These are phyloP conservation scores for Sarcophaga subvicina DNA, from an alignment of 2,888 invertebrate species.

Conservation along the genomic window DNA sequence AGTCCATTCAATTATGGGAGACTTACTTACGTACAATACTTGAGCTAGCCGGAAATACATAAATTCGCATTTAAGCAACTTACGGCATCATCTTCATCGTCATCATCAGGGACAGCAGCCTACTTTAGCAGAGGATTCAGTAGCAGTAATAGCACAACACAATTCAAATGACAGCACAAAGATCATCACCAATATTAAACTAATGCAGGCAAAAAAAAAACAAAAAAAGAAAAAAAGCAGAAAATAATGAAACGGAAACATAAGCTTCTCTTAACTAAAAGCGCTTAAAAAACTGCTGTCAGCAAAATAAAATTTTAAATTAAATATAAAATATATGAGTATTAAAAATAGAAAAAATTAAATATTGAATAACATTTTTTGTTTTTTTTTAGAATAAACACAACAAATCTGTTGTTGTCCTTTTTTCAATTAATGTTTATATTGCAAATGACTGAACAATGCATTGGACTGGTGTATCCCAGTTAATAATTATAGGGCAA, in stretches of 20 bases:
- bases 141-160: neutral
- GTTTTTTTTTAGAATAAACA: neutral
- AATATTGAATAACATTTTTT: neutral
- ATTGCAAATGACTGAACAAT: conserved; percentile 12
- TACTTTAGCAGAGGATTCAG: neutral
- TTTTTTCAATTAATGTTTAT: conserved; percentile 4
- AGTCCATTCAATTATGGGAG: conserved; percentile 73
- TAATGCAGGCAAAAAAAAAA: neutral
- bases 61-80: conserved; percentile 51
- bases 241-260: conserved; percentile 22
- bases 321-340: conserved; percentile 12
- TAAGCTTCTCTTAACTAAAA: conserved; percentile 54
- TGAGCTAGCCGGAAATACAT: conserved; percentile 25
- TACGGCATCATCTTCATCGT: neutral
- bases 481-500: neutral
- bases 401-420: neutral
- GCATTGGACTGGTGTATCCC: neutral
- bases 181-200: neutral
- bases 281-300: conserved; percentile 44
- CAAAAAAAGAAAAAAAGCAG: neutral
- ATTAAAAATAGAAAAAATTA: conserved; percentile 16
- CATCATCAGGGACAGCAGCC: neutral
- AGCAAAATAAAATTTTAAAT: conserved; percentile 49
- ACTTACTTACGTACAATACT: conserved; percentile 62
- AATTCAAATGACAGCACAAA: conserved; percentile 2